Percentiles rank a stretch among this genome's conserved stretches.
Conservation (phyloP, 2,113 vertebrate species). For the Petroica traversi region DNA sequence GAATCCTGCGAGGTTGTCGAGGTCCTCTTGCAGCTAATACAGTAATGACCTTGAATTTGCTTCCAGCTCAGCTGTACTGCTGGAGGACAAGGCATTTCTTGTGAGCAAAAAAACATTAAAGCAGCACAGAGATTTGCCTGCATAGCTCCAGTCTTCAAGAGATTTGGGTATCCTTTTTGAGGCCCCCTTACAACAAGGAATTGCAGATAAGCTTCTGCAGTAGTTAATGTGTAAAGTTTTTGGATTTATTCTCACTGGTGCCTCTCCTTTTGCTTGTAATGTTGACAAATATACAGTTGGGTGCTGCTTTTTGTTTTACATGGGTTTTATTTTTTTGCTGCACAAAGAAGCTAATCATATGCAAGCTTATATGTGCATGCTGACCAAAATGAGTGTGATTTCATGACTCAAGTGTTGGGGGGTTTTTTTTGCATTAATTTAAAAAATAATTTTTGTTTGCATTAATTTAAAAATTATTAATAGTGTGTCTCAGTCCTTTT, state of each 20-base stretch:
- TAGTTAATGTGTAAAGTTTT: slow-evolving; percentile 29
- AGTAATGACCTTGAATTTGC: slow-evolving; percentile 55
- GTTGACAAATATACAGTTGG: not conserved
- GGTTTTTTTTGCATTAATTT: not conserved
- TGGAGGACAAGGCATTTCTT: slow-evolving; percentile 58
- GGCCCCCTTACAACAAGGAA: not conserved
- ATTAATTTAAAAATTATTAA: not conserved
- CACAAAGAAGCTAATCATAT: not conserved
- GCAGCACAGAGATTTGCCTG: slow-evolving; percentile 37
- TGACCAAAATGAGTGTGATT: not conserved
- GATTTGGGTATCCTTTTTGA: slow-evolving; percentile 45
- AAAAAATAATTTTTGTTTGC: not conserved
- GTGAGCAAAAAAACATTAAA: slow-evolving; percentile 48
- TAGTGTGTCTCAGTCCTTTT: not conserved
- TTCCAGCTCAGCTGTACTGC: slow-evolving; percentile 52
- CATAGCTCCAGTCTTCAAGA: not conserved
- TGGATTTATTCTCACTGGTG: not conserved
- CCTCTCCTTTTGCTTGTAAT: not conserved
- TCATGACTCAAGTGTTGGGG: not conserved
- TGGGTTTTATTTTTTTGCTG: not conserved
- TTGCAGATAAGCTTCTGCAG: slow-evolving; percentile 36
- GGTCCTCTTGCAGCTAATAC: slow-evolving; percentile 29
- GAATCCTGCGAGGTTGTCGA: not conserved
- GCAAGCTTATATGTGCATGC: not conserved
- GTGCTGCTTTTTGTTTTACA: not conserved